Evolutionary conservation across 1,140 invertebrate species (phyloP).

Genomic region (Venturia canescens): DNA sequence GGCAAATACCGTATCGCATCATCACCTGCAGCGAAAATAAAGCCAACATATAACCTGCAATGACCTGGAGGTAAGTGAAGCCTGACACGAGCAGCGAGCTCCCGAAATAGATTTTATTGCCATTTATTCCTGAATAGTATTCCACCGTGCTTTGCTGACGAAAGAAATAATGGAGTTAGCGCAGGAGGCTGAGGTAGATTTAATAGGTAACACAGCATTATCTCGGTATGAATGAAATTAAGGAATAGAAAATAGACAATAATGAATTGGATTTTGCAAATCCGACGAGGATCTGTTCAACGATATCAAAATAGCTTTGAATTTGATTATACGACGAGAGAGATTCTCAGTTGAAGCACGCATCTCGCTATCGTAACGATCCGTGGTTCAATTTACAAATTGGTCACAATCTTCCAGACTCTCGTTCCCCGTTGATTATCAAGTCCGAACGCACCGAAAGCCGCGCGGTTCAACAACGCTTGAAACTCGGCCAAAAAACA

Average conservation of each 20-base stretch:
- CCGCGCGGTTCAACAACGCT: not conserved
- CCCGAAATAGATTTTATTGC: conserved; percentile 6
- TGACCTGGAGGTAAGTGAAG: not conserved
- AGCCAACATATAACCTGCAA: not conserved
- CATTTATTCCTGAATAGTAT: not conserved
- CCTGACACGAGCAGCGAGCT: not conserved
- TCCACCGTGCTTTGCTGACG: not conserved
- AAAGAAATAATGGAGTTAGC: not conserved
- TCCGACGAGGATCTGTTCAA: no score
- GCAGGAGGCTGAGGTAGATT: not conserved
- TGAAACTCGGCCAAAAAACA: not conserved
- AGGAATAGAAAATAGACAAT: no score
- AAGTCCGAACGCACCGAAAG: not conserved
- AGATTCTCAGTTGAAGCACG: no score
- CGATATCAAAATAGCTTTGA: no score
- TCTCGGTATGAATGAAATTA: no score
- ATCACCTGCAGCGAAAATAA: not conserved
- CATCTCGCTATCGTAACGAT: no score
- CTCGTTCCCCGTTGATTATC: no score
- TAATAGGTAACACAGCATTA: no score
- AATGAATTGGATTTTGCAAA: no score
- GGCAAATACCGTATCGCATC: not conserved
- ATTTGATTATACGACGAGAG: no score
- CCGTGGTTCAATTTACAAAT: no score
- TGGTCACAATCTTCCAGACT: no score